phyloP scores from a whole-genome alignment of 2,888 invertebrate species.

The Tachina lurida region DNA sequence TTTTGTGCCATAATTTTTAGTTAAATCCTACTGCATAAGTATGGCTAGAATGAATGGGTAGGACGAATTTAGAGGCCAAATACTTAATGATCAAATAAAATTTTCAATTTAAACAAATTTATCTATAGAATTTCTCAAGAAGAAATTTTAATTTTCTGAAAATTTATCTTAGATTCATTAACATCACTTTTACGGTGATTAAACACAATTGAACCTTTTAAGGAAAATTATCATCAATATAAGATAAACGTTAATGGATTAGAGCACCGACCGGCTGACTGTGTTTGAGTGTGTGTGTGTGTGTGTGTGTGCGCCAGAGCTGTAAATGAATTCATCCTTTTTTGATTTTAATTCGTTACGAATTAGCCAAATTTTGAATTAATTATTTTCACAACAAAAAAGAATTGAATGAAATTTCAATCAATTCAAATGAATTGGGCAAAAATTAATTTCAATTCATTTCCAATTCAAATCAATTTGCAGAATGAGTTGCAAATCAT shows the following conservation, averaged over 20 bases:
- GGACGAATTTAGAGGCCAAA: neutral
- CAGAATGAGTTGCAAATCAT: too few relatives aligned
- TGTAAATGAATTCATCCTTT: too few relatives aligned
- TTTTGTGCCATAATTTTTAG: conserved; percentile 27
- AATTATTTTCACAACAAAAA: too few relatives aligned
- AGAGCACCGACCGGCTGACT: neutral
- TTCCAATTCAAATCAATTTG: too few relatives aligned
- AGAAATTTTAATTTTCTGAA: conserved; percentile 34
- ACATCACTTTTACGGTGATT: conserved; percentile 71
- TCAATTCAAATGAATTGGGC: too few relatives aligned
- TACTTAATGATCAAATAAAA: conserved; percentile 40
- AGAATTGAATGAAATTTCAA: too few relatives aligned
- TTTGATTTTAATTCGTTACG: too few relatives aligned
- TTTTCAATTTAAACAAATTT: conserved; percentile 53
- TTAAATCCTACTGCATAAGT: neutral
- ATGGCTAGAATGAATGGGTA: neutral
- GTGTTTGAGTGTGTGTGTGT: neutral
- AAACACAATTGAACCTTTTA: conserved; percentile 70
- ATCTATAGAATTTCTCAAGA: conserved; percentile 1
- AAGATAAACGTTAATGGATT: conserved; percentile 34
- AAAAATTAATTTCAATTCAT: too few relatives aligned
- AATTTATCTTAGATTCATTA: conserved; percentile 67
- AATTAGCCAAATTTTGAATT: too few relatives aligned
- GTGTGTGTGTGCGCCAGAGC: too few relatives aligned
- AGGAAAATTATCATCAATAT: conserved; percentile 59